phyloP scores from a whole-genome alignment of 2,888 invertebrate genomes.

The Drosophila neonasuta region DNA sequence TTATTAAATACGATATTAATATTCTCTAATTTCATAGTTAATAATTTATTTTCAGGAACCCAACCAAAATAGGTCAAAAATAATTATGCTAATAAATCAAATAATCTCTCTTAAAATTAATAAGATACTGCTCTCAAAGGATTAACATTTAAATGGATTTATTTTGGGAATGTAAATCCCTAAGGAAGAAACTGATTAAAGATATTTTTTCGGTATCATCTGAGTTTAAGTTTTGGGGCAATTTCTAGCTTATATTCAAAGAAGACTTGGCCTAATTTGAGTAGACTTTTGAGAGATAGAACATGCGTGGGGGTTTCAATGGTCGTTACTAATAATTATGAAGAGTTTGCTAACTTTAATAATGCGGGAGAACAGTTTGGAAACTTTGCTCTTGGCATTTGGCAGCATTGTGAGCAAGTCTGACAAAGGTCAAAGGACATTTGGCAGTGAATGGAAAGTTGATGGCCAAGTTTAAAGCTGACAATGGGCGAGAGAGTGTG shows the following conservation, averaged over 20 bases:
- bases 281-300: neutral
- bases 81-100: neutral
- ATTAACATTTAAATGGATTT: too few species aligned
- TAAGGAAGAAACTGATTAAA: too few species aligned
- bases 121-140: too few species aligned
- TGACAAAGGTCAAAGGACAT: constrained; percentile 45
- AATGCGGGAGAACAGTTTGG: neutral
- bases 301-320: neutral
- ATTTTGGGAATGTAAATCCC: too few species aligned
- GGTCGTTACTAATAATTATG: neutral
- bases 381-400: constrained; percentile 12
- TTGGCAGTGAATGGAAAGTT: constrained; percentile 40
- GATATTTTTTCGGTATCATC: neutral
- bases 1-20: too few species aligned
- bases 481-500: neutral
- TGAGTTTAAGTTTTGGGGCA: too few species aligned
- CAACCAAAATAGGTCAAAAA: too few species aligned
- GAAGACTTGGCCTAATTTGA: neutral
- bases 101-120: too few species aligned
- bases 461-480: constrained; percentile 27
- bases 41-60: too few species aligned
- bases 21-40: too few species aligned
- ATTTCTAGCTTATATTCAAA: neutral
- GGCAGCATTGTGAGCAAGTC: constrained; percentile 3
- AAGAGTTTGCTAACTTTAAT: constrained; percentile 10